Conservation (phyloP, 2,113 vertebrate genomes). For the Sula dactylatra region DNA sequence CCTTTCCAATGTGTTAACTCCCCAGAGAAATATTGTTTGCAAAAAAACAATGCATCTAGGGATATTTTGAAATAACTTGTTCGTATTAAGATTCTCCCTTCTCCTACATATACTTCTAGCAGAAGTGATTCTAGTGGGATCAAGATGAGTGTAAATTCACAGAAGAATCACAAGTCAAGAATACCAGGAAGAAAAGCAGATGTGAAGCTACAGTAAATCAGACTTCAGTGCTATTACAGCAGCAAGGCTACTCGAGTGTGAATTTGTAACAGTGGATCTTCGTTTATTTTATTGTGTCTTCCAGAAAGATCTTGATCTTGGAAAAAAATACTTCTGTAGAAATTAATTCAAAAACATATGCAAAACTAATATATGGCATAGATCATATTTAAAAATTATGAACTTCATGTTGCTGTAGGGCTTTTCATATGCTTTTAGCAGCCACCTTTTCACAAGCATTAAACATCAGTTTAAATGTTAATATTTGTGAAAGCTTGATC, state of each 20-base stretch:
- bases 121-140: neutral
- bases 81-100: neutral
- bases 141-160: neutral
- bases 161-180: neutral
- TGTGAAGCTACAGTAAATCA: neutral
- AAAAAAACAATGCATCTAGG: neutral
- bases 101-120: neutral
- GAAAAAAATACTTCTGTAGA: neutral
- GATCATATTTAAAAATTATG: neutral
- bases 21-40: neutral
- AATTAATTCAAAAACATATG: neutral
- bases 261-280: neutral
- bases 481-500: conserved; percentile 10
- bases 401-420: neutral
- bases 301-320: neutral
- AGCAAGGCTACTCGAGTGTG: neutral
- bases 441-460: neutral
- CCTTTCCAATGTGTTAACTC: neutral
- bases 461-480: neutral
- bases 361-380: neutral
- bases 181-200: neutral
- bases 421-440: neutral
- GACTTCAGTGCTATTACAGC: neutral
- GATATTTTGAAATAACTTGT: neutral
- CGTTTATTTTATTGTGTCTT: neutral